Base-by-base conservation (phyloP, 2,797 vertebrate species). In the Botia almorhae region DNA sequence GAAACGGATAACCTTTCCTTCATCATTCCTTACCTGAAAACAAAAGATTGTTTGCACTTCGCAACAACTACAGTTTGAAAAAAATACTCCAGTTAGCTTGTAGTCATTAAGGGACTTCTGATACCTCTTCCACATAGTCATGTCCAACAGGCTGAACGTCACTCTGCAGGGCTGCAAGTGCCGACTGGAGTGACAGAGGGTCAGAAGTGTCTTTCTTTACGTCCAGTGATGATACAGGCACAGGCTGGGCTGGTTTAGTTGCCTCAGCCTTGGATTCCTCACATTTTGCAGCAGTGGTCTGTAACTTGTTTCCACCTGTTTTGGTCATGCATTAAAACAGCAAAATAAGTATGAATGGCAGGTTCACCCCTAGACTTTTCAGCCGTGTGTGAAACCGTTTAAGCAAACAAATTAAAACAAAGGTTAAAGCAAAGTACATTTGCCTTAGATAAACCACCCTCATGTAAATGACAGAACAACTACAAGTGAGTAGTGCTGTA, bases 1-100 rank as follows among this genome's bases (percentile, higher is more conserved):
- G 90, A 98, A 99, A 43, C 97, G 95, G 81, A 99, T 99, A 78
- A 99, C 97, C 90, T 98, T 98, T 64, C 97, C 97, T 93, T 99
- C 97, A 92, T 99, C 98, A 7, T 99, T 99, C 81, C 97, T 93
- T 79, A 99, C 98, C 98, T 99, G 51, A 67, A 86, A 76, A 82
- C 4, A 2, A 78, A 7, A 60, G 33, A 12, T 1, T 17, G 11
- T 68, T 48, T 60, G 11, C 11, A 29, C 13, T 14, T 69, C 11
- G 3, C 21, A 13, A 21, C 0, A 17, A 46, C 43, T 46, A 46
- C 43, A 46, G 8, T 46, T 46, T 46, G 43, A 46, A 46, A 43
- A 43, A 33, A 33, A 33, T 33, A 33, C 33, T 46, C 1, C 10
- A 46, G 43, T 46, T 46, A 46, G 7, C 43, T 11, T 46, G 43